Conservation (phyloP, 2,797 vertebrate species). For the Danio albolineatus region DNA sequence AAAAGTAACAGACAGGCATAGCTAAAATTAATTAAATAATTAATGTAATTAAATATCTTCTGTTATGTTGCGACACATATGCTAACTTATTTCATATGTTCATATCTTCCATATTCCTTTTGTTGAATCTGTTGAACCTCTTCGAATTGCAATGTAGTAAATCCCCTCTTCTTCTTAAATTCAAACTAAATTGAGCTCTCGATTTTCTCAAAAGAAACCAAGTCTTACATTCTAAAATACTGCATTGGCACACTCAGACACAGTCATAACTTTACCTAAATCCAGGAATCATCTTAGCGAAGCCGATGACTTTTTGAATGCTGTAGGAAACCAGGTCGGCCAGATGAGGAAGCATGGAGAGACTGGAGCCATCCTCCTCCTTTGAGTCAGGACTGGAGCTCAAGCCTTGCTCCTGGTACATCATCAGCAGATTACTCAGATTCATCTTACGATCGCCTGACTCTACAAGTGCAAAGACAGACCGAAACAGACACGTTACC, state of each 20-base stretch:
- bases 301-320: conserved; percentile 97
- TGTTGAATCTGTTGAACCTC: not conserved
- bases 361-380: conserved; percentile 79
- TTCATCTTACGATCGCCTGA: conserved; percentile 81
- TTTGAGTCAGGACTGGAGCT: conserved; percentile 79
- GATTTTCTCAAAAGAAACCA: no score
- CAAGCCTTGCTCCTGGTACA: conserved; percentile 82
- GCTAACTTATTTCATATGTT: no score
- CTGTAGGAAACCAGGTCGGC: conserved; percentile 98
- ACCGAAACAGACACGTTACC: not conserved
- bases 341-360: conserved; percentile 95
- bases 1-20: no score
- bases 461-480: conserved; percentile 71
- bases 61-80: not conserved
- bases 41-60: no score
- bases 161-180: not conserved
- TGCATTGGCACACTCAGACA: not conserved
- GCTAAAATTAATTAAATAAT: no score
- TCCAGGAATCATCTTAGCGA: conserved; percentile 98
- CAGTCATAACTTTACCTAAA: conserved; percentile 84
- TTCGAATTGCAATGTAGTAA: not conserved
- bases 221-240: no score
- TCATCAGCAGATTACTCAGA: conserved; percentile 83
- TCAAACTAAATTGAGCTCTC: not conserved
- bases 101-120: not conserved